Conservation (phyloP, 2,888 invertebrate genomes). For the Ypsolopha sequella region DNA sequence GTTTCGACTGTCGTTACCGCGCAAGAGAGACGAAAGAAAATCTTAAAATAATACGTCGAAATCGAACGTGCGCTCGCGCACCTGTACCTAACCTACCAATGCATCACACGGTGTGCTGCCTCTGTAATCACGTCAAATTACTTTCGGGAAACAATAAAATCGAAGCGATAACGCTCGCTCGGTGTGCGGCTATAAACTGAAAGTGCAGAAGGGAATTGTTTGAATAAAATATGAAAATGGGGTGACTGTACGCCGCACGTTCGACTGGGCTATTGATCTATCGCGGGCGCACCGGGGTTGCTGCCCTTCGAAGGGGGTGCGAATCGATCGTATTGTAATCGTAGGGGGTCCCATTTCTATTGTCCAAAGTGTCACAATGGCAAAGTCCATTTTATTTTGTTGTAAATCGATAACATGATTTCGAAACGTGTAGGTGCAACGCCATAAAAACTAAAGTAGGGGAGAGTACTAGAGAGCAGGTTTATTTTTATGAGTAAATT, state of each 20-base stretch:
- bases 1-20: slow-evolving; percentile 16
- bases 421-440: slow-evolving; percentile 13
- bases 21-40: slow-evolving; percentile 35
- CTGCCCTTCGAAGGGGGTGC: slow-evolving; percentile 33
- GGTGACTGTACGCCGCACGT: slow-evolving; percentile 22
- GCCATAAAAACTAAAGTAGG: neutral
- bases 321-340: slow-evolving; percentile 14
- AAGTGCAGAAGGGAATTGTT: slow-evolving; percentile 8
- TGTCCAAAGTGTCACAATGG: slow-evolving; percentile 13
- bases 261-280: slow-evolving; percentile 45
- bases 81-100: slow-evolving; percentile 47
- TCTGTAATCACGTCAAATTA: slow-evolving; percentile 47
- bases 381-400: slow-evolving; percentile 23
- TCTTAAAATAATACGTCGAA: slow-evolving; percentile 28
- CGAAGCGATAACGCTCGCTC: slow-evolving; percentile 43
- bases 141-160: slow-evolving; percentile 59
- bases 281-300: slow-evolving; percentile 47
- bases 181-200: slow-evolving; percentile 24
- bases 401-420: slow-evolving; percentile 27
- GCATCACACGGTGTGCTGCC: slow-evolving; percentile 47
- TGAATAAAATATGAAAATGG: slow-evolving; percentile 20
- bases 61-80: slow-evolving; percentile 12
- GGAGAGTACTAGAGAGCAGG: neutral
- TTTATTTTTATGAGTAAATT: no score
- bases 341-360: slow-evolving; percentile 18